Percentiles rank a stretch among this genome's conserved stretches.
Evolutionary conservation across 2,888 invertebrate genomes (phyloP).

Genomic region (Mayetiola destructor): DNA sequence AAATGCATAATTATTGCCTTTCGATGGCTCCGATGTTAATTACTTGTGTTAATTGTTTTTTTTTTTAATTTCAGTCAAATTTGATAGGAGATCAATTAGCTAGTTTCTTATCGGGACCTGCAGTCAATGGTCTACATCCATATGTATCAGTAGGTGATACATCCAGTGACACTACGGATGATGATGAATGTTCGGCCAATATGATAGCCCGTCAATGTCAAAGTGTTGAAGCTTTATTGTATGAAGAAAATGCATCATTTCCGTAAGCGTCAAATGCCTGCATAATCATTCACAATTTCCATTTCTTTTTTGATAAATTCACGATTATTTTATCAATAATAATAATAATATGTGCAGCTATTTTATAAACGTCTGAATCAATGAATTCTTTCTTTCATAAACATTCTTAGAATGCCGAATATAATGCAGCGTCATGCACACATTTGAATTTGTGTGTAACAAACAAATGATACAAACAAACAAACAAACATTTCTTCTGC

Average conservation of each 20-base stretch:
- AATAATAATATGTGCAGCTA: no score
- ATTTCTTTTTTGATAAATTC: no score
- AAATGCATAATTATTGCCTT: neutral
- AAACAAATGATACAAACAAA: no score
- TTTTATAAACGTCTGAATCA: no score
- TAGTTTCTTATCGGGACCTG: slow-evolving; percentile 43
- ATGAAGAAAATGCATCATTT: slow-evolving; percentile 46
- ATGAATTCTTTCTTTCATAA: no score
- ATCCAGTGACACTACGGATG: slow-evolving; percentile 31
- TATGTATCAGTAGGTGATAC: slow-evolving; percentile 40
- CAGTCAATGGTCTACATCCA: slow-evolving; percentile 33
- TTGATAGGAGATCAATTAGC: slow-evolving; percentile 48
- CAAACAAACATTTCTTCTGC: no score
- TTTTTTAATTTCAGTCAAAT: slow-evolving; percentile 35
- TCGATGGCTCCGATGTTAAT: no score
- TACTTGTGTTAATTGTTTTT: neutral
- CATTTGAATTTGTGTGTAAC: no score
- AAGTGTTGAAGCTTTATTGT: slow-evolving; percentile 41
- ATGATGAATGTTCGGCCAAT: slow-evolving; percentile 15
- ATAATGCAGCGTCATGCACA: no score
- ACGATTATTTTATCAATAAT: no score
- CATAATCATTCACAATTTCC: no score
- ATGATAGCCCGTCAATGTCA: slow-evolving; percentile 28
- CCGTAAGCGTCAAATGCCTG: slow-evolving; percentile 31
- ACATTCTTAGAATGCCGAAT: no score